Conservation (phyloP, 2,888 invertebrate genomes). For the Eubasilissa splendida region DNA sequence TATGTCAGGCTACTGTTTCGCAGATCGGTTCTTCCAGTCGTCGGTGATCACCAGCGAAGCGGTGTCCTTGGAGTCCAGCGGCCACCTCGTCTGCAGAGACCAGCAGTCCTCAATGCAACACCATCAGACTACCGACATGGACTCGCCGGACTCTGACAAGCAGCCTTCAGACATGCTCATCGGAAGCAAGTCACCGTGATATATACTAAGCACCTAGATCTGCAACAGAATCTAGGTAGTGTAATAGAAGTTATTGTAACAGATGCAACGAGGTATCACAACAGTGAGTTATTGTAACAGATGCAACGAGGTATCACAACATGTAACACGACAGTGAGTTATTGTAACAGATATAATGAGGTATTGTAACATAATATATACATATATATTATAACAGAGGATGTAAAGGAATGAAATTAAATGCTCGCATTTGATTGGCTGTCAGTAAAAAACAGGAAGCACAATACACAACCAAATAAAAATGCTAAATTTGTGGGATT, state of each 20-base stretch:
- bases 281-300: too few relatives aligned
- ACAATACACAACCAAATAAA: too few relatives aligned
- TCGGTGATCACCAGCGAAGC: conserved; percentile 74
- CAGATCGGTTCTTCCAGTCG: conserved; percentile 79
- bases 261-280: not conserved
- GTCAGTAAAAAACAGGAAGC: too few relatives aligned
- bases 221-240: not conserved
- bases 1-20: conserved; percentile 48
- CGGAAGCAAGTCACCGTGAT: conserved; percentile 57
- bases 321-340: too few relatives aligned
- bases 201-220: conserved; percentile 57
- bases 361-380: too few relatives aligned
- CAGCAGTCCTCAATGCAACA: conserved; percentile 64
- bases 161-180: conserved; percentile 56
- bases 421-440: too few relatives aligned
- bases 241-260: too few relatives aligned
- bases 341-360: too few relatives aligned
- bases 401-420: too few relatives aligned
- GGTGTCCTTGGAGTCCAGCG: conserved; percentile 68
- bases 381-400: too few relatives aligned
- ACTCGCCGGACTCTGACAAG: conserved; percentile 68
- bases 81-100: conserved; percentile 62
- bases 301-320: too few relatives aligned
- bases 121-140: conserved; percentile 68
- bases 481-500: too few relatives aligned